These are phyloP conservation scores for Drosophila mimetica DNA, from an alignment of 2,888 invertebrate genomes.

Conservation along the genomic window DNA sequence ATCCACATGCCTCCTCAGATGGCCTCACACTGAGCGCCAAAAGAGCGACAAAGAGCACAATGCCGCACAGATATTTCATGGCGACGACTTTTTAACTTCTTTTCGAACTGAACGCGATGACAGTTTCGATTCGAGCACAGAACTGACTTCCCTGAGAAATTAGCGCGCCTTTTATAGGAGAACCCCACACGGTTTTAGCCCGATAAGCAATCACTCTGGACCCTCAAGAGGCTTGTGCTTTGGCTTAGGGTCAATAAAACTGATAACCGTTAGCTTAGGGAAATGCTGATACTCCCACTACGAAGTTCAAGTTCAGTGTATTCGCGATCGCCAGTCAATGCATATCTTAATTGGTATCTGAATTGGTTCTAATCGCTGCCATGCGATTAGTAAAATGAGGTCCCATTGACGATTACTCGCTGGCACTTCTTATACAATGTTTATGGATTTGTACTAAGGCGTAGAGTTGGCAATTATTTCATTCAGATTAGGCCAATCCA, in stretches of 20 bases:
- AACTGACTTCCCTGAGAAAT: constrained; percentile 24
- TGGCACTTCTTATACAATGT: constrained; percentile 19
- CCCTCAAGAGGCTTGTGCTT: constrained; percentile 27
- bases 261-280: constrained; percentile 8
- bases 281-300: constrained; percentile 15
- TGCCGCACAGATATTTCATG: constrained; percentile 32
- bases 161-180: constrained; percentile 15
- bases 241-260: constrained; percentile 34
- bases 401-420: constrained; percentile 26
- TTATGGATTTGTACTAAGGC: constrained; percentile 39
- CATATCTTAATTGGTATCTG: constrained; percentile 23
- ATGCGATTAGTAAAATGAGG: constrained; percentile 38
- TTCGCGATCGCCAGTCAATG: constrained; percentile 15
- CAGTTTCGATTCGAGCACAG: constrained; percentile 23
- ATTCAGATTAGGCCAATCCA: constrained; percentile 1
- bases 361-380: constrained; percentile 30
- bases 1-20: constrained; percentile 58
- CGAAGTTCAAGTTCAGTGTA: constrained; percentile 34
- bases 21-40: constrained; percentile 29
- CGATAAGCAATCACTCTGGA: constrained; percentile 26
- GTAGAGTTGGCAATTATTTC: neutral
- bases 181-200: neutral
- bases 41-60: constrained; percentile 36
- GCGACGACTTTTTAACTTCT: constrained; percentile 9
- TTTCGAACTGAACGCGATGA: constrained; percentile 18